Evolutionary conservation across 2,888 invertebrate species (phyloP).

Genomic region (Heterodera filipjevi): DNA sequence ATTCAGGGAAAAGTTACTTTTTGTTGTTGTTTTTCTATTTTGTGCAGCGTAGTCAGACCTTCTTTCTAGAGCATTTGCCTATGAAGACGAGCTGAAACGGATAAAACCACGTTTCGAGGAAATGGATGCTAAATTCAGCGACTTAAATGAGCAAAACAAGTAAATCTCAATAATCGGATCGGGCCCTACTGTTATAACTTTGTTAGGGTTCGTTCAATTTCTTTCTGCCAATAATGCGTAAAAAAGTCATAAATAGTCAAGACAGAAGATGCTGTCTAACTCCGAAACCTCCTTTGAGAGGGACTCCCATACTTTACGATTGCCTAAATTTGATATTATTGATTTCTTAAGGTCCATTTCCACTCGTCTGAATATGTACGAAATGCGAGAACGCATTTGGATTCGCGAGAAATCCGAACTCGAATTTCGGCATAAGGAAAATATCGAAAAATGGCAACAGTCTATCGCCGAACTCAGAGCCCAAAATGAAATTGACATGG

Average conservation of each 20-base stretch:
- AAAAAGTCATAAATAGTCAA: too few species aligned
- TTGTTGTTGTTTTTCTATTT: not conserved
- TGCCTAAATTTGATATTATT: too few species aligned
- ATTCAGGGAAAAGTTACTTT: constrained; percentile 21
- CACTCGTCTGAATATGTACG: constrained; percentile 30
- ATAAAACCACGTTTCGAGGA: constrained; percentile 31
- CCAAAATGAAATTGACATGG: constrained; percentile 15
- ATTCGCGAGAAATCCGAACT: constrained; percentile 30
- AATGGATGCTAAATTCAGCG: constrained; percentile 28
- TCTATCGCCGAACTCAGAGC: constrained; percentile 17
- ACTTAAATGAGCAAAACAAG: constrained; percentile 26
- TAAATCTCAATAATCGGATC: not conserved
- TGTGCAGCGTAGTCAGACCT: not conserved
- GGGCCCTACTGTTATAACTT: too few species aligned
- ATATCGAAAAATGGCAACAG: constrained; percentile 23
- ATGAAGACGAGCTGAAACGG: constrained; percentile 33
- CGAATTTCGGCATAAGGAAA: constrained; percentile 28
- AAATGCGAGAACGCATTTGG: constrained; percentile 33
- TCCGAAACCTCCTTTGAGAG: too few species aligned
- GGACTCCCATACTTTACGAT: too few species aligned
- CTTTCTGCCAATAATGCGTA: too few species aligned
- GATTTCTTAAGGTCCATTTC: constrained; percentile 16
- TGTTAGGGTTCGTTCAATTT: too few species aligned
- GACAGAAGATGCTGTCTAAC: too few species aligned
- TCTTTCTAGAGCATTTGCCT: constrained; percentile 20